Evolutionary conservation across 2,113 vertebrate genomes (phyloP), one percentile per base, ranked within the genome.

Genomic region (Upupa epops): DNA sequence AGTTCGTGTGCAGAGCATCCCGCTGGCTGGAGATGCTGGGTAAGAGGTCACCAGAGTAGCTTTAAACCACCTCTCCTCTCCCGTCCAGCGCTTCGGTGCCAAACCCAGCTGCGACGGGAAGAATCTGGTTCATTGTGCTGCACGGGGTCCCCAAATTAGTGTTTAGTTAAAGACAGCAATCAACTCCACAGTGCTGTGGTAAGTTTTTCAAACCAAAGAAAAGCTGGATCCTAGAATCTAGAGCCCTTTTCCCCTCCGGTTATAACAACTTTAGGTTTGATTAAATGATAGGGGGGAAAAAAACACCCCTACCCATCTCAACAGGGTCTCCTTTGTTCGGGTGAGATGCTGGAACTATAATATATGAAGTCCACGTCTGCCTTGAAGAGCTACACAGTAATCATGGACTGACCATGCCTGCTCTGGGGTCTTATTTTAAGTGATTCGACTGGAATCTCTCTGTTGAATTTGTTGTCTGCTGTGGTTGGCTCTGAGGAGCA

Each of bases 241-340:
- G 89, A 94, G 96, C 78, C 29, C 71, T 95, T 90, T 89, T 60
- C 86, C 81, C 90, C 95, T 96, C 83, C 5, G 56, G 88, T 93
- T 95, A 93, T 89, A 92, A 93, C 71, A 96, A 88, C 84, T 95
- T 94, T 84, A 87, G 68, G 82, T 92, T 89, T 92, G 93, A 94
- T 92, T 42, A 90, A 94, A 94, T 80, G 95, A 96, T 94, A 96
- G 95, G 88, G 71, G 95, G 88, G 71, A 64, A 72, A 85, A 93
- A 42, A 42, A 42, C 11, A 42, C 40, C 40, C 40, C 40, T 42
- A 86, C 25, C 1, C 1, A 2, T 78, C 66, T 93, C 34, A 92
- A 88, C 84, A 93, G 74, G 85, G 26, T 95, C 81, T 88, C 77
- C 77, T 94, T 96, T 96, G 95, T 96, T 96, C 73, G 42, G 28